Percentiles rank a stretch among this genome's conserved stretches.
phyloP scores from a whole-genome alignment of 1,140 invertebrate species.

The Lepidurus apus region DNA sequence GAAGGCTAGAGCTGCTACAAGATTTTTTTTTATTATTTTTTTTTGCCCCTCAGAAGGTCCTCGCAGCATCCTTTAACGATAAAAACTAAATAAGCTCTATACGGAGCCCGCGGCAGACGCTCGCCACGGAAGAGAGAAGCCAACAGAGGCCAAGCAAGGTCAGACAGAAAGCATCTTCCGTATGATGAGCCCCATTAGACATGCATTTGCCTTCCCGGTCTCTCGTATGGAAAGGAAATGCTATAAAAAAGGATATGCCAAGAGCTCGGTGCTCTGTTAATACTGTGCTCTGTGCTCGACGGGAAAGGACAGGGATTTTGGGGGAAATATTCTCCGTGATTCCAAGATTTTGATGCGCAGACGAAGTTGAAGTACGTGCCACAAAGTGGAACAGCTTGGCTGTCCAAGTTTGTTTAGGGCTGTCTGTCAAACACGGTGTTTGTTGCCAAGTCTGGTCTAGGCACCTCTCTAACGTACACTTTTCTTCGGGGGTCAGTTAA shows the following conservation, averaged over 20 bases:
- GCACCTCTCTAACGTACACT: not conserved
- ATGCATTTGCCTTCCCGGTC: not conserved
- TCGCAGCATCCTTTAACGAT: not conserved
- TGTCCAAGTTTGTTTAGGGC: not conserved
- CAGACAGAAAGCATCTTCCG: not conserved
- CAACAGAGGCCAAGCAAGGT: slow-evolving; percentile 1
- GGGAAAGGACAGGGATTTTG: no score
- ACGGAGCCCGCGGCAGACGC: not conserved
- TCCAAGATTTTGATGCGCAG: not conserved
- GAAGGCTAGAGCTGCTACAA: not conserved
- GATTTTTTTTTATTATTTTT: not conserved
- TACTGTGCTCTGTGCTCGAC: no score
- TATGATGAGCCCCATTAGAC: slow-evolving; percentile 4
- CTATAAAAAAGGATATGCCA: not conserved
- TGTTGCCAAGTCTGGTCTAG: not conserved
- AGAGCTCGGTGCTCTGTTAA: no score
- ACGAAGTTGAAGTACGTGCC: not conserved
- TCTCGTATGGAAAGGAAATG: not conserved
- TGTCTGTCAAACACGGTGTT: slow-evolving; percentile 2
- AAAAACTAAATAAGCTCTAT: not conserved
- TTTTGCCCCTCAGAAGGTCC: not conserved
- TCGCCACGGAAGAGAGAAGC: not conserved
- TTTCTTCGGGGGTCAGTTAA: not conserved
- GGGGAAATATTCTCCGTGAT: not conserved
- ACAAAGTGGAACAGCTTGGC: slow-evolving; percentile 9